Conservation (phyloP, 1,140 invertebrate genomes). For the Lineus longissimus region DNA sequence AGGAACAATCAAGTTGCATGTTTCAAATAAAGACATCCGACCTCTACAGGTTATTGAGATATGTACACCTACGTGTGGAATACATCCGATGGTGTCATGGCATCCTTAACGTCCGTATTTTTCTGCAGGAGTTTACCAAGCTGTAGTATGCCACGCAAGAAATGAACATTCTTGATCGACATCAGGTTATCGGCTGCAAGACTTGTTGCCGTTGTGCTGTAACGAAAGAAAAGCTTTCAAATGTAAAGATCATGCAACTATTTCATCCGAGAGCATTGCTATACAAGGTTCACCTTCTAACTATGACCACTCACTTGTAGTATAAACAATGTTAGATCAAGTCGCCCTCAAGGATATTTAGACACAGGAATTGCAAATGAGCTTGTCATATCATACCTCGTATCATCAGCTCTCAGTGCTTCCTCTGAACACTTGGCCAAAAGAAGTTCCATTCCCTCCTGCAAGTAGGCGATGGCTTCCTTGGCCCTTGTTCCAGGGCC, state of each 20-base stretch:
- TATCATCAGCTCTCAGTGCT: conserved; percentile 26
- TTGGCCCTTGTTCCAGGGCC: conserved; percentile 39
- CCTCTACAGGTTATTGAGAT: too few relatives aligned
- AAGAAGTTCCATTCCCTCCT: conserved; percentile 44
- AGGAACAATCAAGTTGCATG: too few relatives aligned
- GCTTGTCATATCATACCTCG: conserved; percentile 27
- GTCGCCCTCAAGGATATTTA: too few relatives aligned
- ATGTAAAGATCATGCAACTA: too few relatives aligned
- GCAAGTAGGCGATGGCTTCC: conserved; percentile 40
- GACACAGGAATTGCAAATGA: too few relatives aligned
- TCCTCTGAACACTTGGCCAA: conserved; percentile 37
- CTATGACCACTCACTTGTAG: too few relatives aligned
- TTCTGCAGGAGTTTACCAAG: conserved; percentile 34
- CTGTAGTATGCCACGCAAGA: conserved; percentile 43
- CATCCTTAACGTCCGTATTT: conserved; percentile 36
- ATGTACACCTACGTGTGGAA: conserved; percentile 39
- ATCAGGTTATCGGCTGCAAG: conserved; percentile 41
- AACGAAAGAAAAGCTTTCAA: neutral
- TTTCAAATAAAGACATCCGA: too few relatives aligned
- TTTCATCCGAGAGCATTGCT: too few relatives aligned
- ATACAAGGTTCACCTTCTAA: too few relatives aligned
- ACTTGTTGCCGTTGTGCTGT: conserved; percentile 6
- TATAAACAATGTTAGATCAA: too few relatives aligned
- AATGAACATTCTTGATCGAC: conserved; percentile 41
- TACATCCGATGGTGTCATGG: conserved; percentile 42